phyloP scores from a whole-genome alignment of 2,888 invertebrate genomes.

The Tachina lurida region DNA sequence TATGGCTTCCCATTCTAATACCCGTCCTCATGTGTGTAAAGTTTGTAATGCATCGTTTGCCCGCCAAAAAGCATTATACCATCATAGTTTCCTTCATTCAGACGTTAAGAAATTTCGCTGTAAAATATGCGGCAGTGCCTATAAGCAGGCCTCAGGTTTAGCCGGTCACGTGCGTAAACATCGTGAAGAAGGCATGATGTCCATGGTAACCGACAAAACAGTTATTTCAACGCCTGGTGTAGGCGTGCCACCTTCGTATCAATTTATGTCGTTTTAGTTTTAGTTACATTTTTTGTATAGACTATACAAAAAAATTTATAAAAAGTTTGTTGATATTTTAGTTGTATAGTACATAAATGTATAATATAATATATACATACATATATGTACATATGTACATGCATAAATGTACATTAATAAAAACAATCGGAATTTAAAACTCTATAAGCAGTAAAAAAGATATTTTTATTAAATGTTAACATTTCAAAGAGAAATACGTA shows the following conservation, averaged over 20 bases:
- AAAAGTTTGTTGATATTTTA: constrained; percentile 25
- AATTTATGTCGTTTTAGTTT: constrained; percentile 65
- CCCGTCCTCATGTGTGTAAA: constrained; percentile 74
- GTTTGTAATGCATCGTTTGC: constrained; percentile 76
- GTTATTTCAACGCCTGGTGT: constrained; percentile 14
- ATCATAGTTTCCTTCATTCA: constrained; percentile 77
- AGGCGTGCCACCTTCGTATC: constrained; percentile 54
- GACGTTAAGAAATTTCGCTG: constrained; percentile 77
- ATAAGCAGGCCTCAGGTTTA: constrained; percentile 77
- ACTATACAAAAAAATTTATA: constrained; percentile 1
- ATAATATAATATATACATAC: too few species aligned
- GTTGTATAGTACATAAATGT: too few species aligned
- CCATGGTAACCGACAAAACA: constrained; percentile 60
- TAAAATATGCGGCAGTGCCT: constrained; percentile 76
- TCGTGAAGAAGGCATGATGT: constrained; percentile 71
- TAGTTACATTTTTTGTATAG: constrained; percentile 3
- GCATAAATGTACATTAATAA: too few species aligned
- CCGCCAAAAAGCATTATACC: constrained; percentile 75
- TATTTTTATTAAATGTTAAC: too few species aligned
- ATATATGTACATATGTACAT: too few species aligned
- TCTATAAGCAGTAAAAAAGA: too few species aligned
- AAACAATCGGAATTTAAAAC: too few species aligned
- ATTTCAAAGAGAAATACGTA: too few species aligned
- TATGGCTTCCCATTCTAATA: constrained; percentile 73
- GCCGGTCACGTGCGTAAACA: constrained; percentile 76